phyloP scores from a whole-genome alignment of 1,140 invertebrate species.

The Drosophila burlai region DNA sequence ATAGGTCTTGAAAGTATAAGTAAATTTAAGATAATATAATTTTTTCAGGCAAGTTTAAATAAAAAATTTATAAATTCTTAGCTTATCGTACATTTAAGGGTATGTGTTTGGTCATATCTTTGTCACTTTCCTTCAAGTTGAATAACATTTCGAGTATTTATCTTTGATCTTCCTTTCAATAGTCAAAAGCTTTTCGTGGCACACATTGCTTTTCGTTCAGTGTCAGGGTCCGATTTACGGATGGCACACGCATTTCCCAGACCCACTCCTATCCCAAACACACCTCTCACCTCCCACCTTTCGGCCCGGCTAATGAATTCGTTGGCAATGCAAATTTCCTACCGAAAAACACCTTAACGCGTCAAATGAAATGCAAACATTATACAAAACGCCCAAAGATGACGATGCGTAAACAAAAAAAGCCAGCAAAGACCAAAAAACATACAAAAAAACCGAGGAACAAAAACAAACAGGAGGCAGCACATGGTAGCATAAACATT shows the following conservation, averaged over 20 bases:
- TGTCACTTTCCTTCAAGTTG: neutral
- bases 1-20: neutral
- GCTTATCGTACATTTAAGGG: neutral
- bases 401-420: slow-evolving; percentile 59
- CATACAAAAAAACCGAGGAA: slow-evolving; percentile 9
- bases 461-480: slow-evolving; percentile 40
- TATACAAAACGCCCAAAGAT: slow-evolving; percentile 57
- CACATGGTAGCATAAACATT: slow-evolving; percentile 77
- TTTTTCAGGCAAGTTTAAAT: neutral
- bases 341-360: slow-evolving; percentile 60
- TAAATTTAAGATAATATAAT: too few relatives aligned
- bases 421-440: slow-evolving; percentile 38
- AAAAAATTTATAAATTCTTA: neutral
- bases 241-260: slow-evolving; percentile 7
- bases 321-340: slow-evolving; percentile 75
- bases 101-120: neutral
- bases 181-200: slow-evolving; percentile 16
- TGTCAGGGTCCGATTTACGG: slow-evolving; percentile 18
- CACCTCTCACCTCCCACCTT: slow-evolving; percentile 3
- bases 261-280: neutral
- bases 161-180: slow-evolving; percentile 3
- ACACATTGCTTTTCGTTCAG: slow-evolving; percentile 12
- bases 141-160: slow-evolving; percentile 7
- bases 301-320: slow-evolving; percentile 63
- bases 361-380: slow-evolving; percentile 77